These are phyloP conservation scores for Drosophila grimshawi DNA, from an alignment of 1,140 invertebrate species.

Conservation along the genomic window DNA sequence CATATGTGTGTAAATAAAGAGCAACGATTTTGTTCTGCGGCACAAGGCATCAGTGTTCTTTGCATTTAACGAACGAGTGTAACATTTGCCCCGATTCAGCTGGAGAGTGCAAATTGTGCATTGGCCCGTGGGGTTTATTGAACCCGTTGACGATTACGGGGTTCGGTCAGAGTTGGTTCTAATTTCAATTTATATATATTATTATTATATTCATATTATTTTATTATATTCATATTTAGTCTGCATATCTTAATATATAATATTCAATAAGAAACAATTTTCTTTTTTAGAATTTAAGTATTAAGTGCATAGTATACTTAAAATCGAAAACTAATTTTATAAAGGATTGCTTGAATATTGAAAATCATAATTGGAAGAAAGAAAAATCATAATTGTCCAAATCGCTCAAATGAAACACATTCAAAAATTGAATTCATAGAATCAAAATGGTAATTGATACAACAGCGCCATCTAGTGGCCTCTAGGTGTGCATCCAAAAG, in stretches of 20 bases:
- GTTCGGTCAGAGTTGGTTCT: not conserved
- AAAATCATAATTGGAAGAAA: too few species aligned
- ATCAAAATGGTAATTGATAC: not conserved
- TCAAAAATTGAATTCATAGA: not conserved
- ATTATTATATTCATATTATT: not conserved
- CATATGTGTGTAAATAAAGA: not conserved
- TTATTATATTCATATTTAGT: not conserved
- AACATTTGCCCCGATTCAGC: constrained; percentile 11
- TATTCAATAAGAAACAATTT: too few species aligned
- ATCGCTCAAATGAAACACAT: too few species aligned
- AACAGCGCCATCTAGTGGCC: constrained; percentile 49
- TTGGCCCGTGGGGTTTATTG: constrained; percentile 22
- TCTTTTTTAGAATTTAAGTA: too few species aligned
- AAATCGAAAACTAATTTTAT: too few species aligned
- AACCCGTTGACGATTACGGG: constrained; percentile 1
- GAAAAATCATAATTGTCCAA: too few species aligned
- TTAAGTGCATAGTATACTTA: too few species aligned
- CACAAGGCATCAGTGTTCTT: not conserved
- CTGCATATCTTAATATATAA: too few species aligned
- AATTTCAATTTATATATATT: too few species aligned
- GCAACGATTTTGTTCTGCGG: not conserved
- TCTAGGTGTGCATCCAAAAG: not conserved
- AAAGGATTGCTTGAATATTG: too few species aligned
- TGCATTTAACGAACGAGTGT: constrained; percentile 10
- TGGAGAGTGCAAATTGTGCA: not conserved